These are phyloP conservation scores for Percopsis transmontana DNA, from an alignment of 2,113 vertebrate species.

Conservation along the genomic window DNA sequence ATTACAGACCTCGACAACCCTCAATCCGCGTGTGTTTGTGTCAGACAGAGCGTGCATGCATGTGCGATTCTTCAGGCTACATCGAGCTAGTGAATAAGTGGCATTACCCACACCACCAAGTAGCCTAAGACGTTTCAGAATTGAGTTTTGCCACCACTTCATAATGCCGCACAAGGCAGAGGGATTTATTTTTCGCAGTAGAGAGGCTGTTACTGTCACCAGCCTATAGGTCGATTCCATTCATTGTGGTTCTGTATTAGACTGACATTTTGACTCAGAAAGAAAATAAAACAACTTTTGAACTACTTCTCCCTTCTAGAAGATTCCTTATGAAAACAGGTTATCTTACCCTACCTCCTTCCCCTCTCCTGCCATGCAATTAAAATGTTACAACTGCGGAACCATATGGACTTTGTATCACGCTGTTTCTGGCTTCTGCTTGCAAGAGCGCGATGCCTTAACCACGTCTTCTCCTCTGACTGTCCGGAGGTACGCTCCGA, in stretches of 20 bases:
- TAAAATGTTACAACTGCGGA: constrained; percentile 41
- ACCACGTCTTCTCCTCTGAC: constrained; percentile 53
- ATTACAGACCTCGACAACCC: constrained; percentile 73
- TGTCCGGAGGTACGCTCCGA: constrained; percentile 57
- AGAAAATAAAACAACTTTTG: too few relatives aligned
- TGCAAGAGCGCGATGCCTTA: constrained; percentile 54
- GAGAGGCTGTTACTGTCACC: neutral
- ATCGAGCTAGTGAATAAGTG: constrained; percentile 31
- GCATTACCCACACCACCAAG: constrained; percentile 52
- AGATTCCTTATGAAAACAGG: neutral
- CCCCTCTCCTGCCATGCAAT: constrained; percentile 21
- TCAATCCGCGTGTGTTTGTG: constrained; percentile 40
- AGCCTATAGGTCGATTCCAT: neutral
- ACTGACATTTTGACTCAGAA: neutral
- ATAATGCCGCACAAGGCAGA: constrained; percentile 30
- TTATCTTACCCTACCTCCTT: constrained; percentile 6
- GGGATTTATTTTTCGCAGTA: constrained; percentile 6
- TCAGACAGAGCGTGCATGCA: constrained; percentile 22
- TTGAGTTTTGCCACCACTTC: constrained; percentile 33
- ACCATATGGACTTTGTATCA: constrained; percentile 20
- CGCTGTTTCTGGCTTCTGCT: constrained; percentile 28
- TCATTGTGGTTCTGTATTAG: neutral
- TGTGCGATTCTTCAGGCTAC: constrained; percentile 54
- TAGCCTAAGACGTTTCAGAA: constrained; percentile 24
- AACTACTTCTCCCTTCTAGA: too few relatives aligned